Base-by-base conservation (phyloP, 2,888 invertebrate species). In the Tuberolachnus salignus region DNA sequence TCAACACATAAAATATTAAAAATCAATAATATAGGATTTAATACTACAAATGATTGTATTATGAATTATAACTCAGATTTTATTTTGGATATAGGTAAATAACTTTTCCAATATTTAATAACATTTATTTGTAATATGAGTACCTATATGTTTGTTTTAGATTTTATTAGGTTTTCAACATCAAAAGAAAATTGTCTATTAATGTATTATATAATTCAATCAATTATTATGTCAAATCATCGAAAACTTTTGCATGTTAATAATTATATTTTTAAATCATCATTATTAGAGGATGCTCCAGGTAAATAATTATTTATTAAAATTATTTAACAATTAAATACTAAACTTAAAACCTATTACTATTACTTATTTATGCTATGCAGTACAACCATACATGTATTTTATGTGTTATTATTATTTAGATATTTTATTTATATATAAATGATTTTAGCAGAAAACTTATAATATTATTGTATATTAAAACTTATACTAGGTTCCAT, bases 221-320 rank as follows among this genome's bases (percentile, higher is more conserved):
- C 78, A 51, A 42, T 69, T 42, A 69, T 69, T 49, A 78, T 78
- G 78, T 69, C 78, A 16, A 78, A 78, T 21, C 78, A 78, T 61
- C 57, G 78, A 46, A 34, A 42, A 49, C 67, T 78, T 16, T 23
- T 69, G 11, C 67, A 51, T 51, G 21, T 69, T 34, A 78, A 59
- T 59, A 69, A 78, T 78, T 69, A 51, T 69, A 78, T 78, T 69
- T 78, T 78, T 67, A 78, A 49, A 78, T 78, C 78, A 13, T 67
- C 78, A 16, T 78, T 78, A 61, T 21, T 78, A 49, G 42, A 59
- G 14, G 78, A 78, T 69, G 61, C n/a, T 10, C 78, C 78, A 69
- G 78, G 78, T 78, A 78, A 57, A 26, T 1, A 16, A 55, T 55
- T 13, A 10, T 66, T 26, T 55, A 46, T 34, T 67, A 46, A 21